Evolutionary conservation across 2,113 vertebrate species (phyloP), one percentile per base, ranked within the genome.

Genomic region (Cnemophilus loriae): DNA sequence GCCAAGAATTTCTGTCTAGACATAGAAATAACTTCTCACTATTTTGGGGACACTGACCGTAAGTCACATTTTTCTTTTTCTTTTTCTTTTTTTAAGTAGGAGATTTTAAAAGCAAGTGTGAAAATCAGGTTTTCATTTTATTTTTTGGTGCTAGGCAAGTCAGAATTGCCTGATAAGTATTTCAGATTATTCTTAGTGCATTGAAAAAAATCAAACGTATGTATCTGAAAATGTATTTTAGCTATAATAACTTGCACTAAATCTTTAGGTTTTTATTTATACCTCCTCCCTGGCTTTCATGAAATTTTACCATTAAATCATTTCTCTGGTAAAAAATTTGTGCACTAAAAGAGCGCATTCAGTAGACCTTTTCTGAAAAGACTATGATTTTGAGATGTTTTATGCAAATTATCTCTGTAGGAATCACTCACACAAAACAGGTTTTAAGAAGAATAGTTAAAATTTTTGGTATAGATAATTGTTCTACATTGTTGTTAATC

Each of bases 221-320:
- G 7, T 16, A 57, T 42, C 26, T 59, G 56, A 46, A 61, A 63
- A 57, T 4, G 4, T 33, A n/a, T 46, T 69, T 94, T 84, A 30
- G 33, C 6, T 55, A 53, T 39, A 50, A 28, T 44, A 35, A 4
- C 4, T 61, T 41, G 2, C 3, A n/a, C 7, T 70, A 67, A 78
- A 47, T 3, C 0, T 60, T 73, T 24, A 27, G 3, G 7, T 3
- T 65, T 86, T 87, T 37, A 56, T 50, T 83, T 77, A 39, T 56
- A 42, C 18, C 1, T 46, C 8, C 2, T 2, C 13, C 6, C 5
- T 2, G 3, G 10, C 7, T 91, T 78, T 49, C 7, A 61, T 6
- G 7, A 57, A 61, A 56, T 65, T 42, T 86, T 73, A 46, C 7
- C 2, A 35, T 56, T 60, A 79, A 46, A 47, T 80, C 27, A 9